Percentiles rank a stretch among this genome's conserved stretches.
Conservation (phyloP, 2,797 vertebrate genomes). For the Phataginus tricuspis region DNA sequence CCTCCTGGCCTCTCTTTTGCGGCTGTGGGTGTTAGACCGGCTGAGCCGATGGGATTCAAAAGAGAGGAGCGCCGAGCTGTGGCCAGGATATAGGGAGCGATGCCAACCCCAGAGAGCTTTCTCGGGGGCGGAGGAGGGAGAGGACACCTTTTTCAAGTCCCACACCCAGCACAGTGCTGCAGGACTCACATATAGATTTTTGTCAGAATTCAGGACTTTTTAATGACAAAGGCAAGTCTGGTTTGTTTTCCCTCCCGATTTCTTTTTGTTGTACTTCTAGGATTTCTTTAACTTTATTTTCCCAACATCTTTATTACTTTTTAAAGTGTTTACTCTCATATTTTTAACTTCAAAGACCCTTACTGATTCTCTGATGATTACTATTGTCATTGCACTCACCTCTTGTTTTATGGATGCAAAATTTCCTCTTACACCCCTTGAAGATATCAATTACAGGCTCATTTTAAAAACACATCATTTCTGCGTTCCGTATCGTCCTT, state of each 20-base stretch:
- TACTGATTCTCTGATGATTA: not conserved
- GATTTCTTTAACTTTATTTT: not conserved
- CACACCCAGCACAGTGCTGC: too few species aligned
- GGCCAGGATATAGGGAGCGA: not conserved
- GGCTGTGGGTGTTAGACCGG: not conserved
- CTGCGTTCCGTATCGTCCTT: too few species aligned
- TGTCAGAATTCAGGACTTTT: not conserved
- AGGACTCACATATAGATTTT: not conserved
- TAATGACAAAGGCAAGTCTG: not conserved
- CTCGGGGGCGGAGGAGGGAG: not conserved
- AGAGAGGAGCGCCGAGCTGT: not conserved
- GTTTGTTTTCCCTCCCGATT: not conserved
- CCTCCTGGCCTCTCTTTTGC: not conserved
- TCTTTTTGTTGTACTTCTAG: not conserved
- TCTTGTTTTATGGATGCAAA: slow-evolving; percentile 12
- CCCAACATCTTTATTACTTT: not conserved
- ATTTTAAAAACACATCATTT: not conserved
- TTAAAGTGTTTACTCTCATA: not conserved
- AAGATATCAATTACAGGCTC: not conserved
- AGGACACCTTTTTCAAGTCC: not conserved
- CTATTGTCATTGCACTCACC: not conserved
- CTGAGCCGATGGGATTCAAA: not conserved
- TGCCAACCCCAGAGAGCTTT: not conserved
- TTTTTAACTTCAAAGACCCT: not conserved
- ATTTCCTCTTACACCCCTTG: not conserved